These are phyloP conservation scores for Allygus modestus DNA, from an alignment of 2,888 invertebrate species.

Conservation along the genomic window DNA sequence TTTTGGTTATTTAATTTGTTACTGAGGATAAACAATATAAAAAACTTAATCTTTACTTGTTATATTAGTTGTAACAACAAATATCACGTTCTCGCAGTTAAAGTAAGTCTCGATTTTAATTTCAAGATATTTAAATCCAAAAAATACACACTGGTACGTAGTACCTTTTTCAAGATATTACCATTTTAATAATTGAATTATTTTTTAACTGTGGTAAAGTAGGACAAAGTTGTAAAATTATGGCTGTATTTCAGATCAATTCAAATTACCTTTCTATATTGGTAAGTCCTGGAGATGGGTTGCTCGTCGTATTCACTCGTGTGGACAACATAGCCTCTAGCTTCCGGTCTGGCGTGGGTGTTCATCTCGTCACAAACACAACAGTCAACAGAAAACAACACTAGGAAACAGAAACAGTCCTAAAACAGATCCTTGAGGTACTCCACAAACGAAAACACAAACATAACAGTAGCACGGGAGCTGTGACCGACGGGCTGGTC, in stretches of 20 bases:
- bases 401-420: conserved; percentile 33
- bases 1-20: too few species aligned
- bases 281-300: conserved; percentile 74
- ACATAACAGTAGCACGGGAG: conserved; percentile 42
- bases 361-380: conserved; percentile 52
- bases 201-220: too few species aligned
- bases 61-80: too few species aligned
- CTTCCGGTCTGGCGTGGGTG: conserved; percentile 32
- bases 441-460: conserved; percentile 41
- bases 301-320: conserved; percentile 71
- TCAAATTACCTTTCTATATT: conserved; percentile 74
- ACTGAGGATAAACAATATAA: too few species aligned
- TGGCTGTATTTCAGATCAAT: neutral
- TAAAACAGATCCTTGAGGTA: conserved; percentile 26
- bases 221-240: too few species aligned
- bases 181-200: too few species aligned
- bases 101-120: too few species aligned
- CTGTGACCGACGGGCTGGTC: neutral
- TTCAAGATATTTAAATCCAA: too few species aligned
- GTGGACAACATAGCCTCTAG: conserved; percentile 53
- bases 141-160: too few species aligned
- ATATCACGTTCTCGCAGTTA: too few species aligned
- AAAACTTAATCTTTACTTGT: too few species aligned
- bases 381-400: conserved; percentile 41
- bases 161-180: too few species aligned